Conservation (phyloP, 2,113 vertebrate genomes). For the Struthio camelus region DNA sequence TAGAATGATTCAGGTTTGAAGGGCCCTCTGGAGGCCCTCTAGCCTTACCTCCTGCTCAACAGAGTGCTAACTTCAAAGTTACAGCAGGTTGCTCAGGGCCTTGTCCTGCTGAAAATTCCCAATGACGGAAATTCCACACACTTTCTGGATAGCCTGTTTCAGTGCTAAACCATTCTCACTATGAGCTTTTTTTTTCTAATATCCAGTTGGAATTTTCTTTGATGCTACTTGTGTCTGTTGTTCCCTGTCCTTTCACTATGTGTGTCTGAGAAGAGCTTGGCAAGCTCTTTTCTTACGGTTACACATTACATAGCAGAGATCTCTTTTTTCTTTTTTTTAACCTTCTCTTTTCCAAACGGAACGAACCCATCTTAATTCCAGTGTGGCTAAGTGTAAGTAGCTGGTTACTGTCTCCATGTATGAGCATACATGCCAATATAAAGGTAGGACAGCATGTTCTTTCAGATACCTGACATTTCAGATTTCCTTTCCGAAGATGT, state of each 20-base stretch:
- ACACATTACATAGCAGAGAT: background rate
- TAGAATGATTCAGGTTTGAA: background rate
- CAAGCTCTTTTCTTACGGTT: background rate
- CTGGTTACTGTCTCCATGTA: accelerated
- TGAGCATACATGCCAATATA: background rate
- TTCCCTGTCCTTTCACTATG: background rate
- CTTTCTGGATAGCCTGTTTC: background rate
- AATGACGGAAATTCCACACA: too few species aligned
- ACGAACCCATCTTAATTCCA: background rate
- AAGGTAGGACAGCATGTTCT: too few species aligned
- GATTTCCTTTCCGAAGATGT: background rate
- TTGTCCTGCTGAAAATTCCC: too few species aligned
- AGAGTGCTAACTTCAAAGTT: too few species aligned
- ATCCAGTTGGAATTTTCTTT: background rate
- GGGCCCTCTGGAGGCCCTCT: background rate
- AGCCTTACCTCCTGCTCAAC: background rate
- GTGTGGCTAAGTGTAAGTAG: background rate
- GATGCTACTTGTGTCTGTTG: background rate
- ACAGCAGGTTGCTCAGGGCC: too few species aligned
- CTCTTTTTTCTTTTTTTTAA: too few species aligned
- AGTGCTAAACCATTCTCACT: background rate
- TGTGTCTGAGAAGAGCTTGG: background rate
- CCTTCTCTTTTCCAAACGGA: background rate
- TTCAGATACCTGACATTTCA: background rate
- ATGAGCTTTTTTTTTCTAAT: background rate